Percentiles rank a stretch among this genome's conserved stretches.
Evolutionary conservation across 1,140 invertebrate species (phyloP).

Genomic region (Leptinotarsa defecta): DNA sequence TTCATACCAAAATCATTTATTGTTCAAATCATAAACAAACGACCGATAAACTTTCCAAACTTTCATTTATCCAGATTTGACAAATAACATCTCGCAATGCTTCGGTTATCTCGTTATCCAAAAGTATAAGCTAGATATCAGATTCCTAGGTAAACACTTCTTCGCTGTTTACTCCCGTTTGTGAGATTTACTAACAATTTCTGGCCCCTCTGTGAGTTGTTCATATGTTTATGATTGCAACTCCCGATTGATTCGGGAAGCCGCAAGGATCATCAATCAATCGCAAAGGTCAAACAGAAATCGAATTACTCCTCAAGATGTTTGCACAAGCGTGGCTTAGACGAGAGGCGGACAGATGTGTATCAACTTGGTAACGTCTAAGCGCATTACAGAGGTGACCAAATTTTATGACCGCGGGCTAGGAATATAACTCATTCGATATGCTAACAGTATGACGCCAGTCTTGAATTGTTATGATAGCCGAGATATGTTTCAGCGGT

Average conservation of each 20-base stretch:
- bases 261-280: slow-evolving; percentile 35
- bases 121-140: not conserved
- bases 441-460: not conserved
- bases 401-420: not conserved
- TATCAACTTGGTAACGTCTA: not conserved
- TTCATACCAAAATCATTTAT: no score
- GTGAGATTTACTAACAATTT: slow-evolving; percentile 23
- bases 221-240: slow-evolving; percentile 12
- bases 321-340: slow-evolving; percentile 34
- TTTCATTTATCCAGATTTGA: no score
- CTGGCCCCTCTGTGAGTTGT: slow-evolving; percentile 10
- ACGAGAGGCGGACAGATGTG: not conserved
- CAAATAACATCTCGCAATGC: no score
- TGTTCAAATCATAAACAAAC: no score
- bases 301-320: slow-evolving; percentile 40
- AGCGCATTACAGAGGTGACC: slow-evolving; percentile 7
- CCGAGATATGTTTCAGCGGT: no score
- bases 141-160: not conserved
- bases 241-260: slow-evolving; percentile 26
- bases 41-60: no score
- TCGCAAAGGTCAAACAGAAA: slow-evolving; percentile 35
- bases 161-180: not conserved
- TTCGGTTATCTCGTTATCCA: not conserved
- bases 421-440: not conserved
- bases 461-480: no score